These are phyloP conservation scores for Epizoanthus rinbou DNA, from an alignment of 92 coral and sea anemone genomes.

Conservation along the genomic window DNA sequence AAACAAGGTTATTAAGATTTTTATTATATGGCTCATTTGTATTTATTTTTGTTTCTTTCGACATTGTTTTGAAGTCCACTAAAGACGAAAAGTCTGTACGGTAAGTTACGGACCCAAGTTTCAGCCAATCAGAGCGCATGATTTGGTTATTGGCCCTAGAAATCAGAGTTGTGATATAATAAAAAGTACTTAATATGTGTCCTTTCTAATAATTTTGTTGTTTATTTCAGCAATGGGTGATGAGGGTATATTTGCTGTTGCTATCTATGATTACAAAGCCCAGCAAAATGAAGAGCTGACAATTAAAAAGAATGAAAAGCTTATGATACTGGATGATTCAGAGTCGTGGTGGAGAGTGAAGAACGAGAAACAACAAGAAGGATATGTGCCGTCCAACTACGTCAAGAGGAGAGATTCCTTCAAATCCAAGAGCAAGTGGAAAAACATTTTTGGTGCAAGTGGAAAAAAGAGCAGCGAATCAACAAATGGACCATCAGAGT, in stretches of 20 bases:
- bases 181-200: too few species aligned
- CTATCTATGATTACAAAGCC: slow-evolving; percentile 92
- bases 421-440: slow-evolving; percentile 58
- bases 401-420: slow-evolving; percentile 65
- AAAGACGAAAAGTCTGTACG: too few species aligned
- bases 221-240: slow-evolving; percentile 71
- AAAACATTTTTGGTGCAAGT: slow-evolving; percentile 70
- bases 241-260: slow-evolving; percentile 73
- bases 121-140: too few species aligned
- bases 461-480: slow-evolving; percentile 62
- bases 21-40: too few species aligned
- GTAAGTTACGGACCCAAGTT: too few species aligned
- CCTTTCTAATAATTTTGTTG: too few species aligned
- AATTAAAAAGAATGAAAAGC: slow-evolving; percentile 88
- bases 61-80: too few species aligned
- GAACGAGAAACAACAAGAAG: slow-evolving; percentile 79
- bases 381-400: slow-evolving; percentile 98
- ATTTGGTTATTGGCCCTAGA: too few species aligned
- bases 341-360: slow-evolving; percentile 97
- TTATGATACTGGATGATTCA: slow-evolving; percentile 83
- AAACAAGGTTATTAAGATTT: too few species aligned
- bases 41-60: too few species aligned
- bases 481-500: slow-evolving; percentile 72
- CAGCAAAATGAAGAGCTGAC: slow-evolving; percentile 86
- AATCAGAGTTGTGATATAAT: too few species aligned